These are phyloP conservation scores for Hydriomena furcata DNA, from an alignment of 2,888 invertebrate species.

Conservation along the genomic window DNA sequence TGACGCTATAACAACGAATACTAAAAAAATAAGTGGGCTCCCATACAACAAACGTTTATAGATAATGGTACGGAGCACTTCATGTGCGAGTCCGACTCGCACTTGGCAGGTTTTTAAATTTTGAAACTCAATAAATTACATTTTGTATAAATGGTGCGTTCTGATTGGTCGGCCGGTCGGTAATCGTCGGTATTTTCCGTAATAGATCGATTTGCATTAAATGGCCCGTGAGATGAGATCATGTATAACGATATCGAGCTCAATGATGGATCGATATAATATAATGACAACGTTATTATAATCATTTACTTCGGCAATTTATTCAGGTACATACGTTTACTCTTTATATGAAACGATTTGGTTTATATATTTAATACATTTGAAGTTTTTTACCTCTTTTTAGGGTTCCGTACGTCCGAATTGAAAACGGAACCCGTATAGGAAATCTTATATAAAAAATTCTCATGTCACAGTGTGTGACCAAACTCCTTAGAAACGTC, in stretches of 20 bases:
- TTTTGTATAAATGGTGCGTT: constrained; percentile 60
- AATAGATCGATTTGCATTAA: constrained; percentile 80
- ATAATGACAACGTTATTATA: constrained; percentile 49
- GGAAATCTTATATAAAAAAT: too few relatives aligned
- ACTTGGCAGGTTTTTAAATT: constrained; percentile 74
- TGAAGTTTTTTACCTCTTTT: constrained; percentile 1
- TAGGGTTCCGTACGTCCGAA: too few relatives aligned
- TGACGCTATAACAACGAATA: too few relatives aligned
- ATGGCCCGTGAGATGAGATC: constrained; percentile 76
- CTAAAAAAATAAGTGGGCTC: too few relatives aligned
- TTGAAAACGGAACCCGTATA: too few relatives aligned
- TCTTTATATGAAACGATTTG: constrained; percentile 10
- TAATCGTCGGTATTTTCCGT: constrained; percentile 66
- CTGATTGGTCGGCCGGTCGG: constrained; percentile 61
- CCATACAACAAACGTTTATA: too few relatives aligned
- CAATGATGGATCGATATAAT: constrained; percentile 56
- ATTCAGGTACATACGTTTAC: constrained; percentile 33
- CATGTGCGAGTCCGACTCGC: too few relatives aligned
- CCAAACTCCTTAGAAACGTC: too few relatives aligned
- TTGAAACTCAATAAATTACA: constrained; percentile 75
- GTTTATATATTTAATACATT: constrained; percentile 1
- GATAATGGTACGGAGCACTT: too few relatives aligned
- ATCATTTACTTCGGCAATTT: constrained; percentile 49
- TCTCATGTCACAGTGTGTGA: too few relatives aligned
- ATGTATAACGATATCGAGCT: constrained; percentile 64